Conservation (phyloP, 2,888 invertebrate genomes). For the Neria commutata region DNA sequence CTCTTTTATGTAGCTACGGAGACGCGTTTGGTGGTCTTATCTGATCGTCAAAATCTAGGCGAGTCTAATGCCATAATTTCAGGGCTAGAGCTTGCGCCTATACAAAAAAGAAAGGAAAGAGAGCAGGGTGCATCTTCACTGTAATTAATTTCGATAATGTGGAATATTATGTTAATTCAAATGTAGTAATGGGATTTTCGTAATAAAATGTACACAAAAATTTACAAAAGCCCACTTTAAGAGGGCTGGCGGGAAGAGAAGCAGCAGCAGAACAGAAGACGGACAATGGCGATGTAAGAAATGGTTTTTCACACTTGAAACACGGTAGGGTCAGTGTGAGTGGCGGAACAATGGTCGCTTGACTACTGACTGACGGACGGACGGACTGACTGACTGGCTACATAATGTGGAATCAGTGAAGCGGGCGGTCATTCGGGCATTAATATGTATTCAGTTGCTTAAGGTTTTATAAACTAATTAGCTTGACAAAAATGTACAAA, state of each 20-base stretch:
- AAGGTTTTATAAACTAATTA: slow-evolving; percentile 53
- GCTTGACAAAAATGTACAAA: slow-evolving; percentile 48
- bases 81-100: background rate
- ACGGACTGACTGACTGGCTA: too few relatives aligned
- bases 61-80: slow-evolving; percentile 1
- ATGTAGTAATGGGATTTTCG: slow-evolving; percentile 42
- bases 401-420: too few relatives aligned
- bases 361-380: too few relatives aligned
- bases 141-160: slow-evolving; percentile 53
- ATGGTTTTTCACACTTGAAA: too few relatives aligned
- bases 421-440: background rate
- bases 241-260: too few relatives aligned
- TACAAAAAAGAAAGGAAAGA: background rate
- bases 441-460: slow-evolving; percentile 42
- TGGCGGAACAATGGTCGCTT: too few relatives aligned
- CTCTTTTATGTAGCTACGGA: slow-evolving; percentile 51
- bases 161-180: slow-evolving; percentile 47
- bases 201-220: background rate
- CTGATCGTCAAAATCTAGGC: slow-evolving; percentile 8
- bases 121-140: slow-evolving; percentile 39
- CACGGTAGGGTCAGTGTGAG: too few relatives aligned
- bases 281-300: too few relatives aligned
- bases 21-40: slow-evolving; percentile 34
- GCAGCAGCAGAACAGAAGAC: too few relatives aligned
- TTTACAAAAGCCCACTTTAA: too few relatives aligned